Conservation (phyloP, 2,113 vertebrate species). For the Spea bombifrons region DNA sequence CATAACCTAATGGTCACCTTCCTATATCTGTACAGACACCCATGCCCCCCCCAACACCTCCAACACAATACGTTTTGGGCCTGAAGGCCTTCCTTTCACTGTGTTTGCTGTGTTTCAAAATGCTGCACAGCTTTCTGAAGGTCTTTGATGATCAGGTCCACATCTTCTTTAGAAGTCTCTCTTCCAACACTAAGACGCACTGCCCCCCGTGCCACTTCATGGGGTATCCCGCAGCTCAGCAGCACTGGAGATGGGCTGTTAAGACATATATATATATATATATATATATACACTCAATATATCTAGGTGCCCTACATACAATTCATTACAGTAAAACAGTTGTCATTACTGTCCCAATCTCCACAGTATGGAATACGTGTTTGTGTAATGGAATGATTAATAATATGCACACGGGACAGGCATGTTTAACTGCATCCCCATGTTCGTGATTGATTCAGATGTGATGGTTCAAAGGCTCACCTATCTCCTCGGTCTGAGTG, state of each 20-base stretch:
- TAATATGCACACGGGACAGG: too few species aligned
- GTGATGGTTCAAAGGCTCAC: constrained; percentile 59
- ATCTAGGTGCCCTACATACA: too few species aligned
- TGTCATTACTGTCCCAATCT: too few species aligned
- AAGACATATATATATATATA: background rate
- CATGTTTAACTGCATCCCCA: too few species aligned
- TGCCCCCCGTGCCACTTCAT: constrained; percentile 75
- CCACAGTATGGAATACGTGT: too few species aligned
- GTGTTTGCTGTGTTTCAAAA: constrained; percentile 57
- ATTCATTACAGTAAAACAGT: too few species aligned
- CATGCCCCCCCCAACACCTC: background rate
- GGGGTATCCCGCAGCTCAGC: constrained; percentile 78
- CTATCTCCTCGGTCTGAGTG: constrained; percentile 81
- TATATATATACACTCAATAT: too few species aligned
- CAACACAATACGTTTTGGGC: background rate
- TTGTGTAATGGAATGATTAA: too few species aligned
- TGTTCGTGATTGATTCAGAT: too few species aligned
- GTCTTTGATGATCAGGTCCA: constrained; percentile 83
- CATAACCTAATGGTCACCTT: too few species aligned
- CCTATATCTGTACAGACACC: background rate
- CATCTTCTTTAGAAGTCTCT: constrained; percentile 71
- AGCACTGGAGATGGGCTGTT: constrained; percentile 85
- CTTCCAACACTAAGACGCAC: constrained; percentile 87
- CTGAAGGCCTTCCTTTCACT: background rate
- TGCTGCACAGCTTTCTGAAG: constrained; percentile 72